These are phyloP conservation scores for Halichondria panicea DNA, from an alignment of 37 sponge, comb jelly and placozoan genomes.

Conservation along the genomic window DNA sequence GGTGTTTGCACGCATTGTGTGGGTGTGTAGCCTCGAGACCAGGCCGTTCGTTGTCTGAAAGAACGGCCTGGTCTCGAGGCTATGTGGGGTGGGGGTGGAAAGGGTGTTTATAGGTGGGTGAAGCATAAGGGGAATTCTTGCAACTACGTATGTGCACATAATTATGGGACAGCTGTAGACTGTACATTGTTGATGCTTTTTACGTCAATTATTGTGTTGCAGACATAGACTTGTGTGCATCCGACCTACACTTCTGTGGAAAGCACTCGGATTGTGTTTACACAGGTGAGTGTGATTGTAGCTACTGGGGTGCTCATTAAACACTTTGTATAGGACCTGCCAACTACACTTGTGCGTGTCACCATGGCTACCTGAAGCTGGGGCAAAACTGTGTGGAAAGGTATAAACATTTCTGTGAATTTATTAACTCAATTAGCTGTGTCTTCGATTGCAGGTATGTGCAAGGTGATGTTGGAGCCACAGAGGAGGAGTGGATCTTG, in stretches of 20 bases:
- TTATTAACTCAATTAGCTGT: too few species aligned
- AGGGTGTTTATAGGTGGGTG: background rate
- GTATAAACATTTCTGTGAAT: too few species aligned
- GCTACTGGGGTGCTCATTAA: background rate
- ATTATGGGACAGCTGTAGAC: background rate
- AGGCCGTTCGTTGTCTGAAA: too few species aligned
- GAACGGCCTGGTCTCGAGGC: too few species aligned
- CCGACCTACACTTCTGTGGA: conserved; percentile 58
- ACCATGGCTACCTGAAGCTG: conserved; percentile 5
- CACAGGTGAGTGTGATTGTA: conserved; percentile 19
- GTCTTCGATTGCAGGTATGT: too few species aligned
- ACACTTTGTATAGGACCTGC: conserved; percentile 19
- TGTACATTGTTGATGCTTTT: background rate
- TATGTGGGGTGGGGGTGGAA: too few species aligned
- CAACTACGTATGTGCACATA: background rate
- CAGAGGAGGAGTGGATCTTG: conserved; percentile 21
- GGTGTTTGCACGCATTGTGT: background rate
- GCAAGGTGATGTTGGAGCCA: conserved; percentile 2
- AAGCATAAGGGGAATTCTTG: conserved; percentile 43
- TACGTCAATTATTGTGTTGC: background rate
- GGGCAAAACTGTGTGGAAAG: conserved; percentile 21
- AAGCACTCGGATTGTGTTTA: conserved; percentile 35
- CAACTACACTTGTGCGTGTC: conserved; percentile 17
- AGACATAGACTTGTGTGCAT: conserved; percentile 67
- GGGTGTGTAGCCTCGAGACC: too few species aligned